These are phyloP conservation scores for Nylanderia fulva DNA, from an alignment of 1,140 invertebrate genomes.

Conservation along the genomic window DNA sequence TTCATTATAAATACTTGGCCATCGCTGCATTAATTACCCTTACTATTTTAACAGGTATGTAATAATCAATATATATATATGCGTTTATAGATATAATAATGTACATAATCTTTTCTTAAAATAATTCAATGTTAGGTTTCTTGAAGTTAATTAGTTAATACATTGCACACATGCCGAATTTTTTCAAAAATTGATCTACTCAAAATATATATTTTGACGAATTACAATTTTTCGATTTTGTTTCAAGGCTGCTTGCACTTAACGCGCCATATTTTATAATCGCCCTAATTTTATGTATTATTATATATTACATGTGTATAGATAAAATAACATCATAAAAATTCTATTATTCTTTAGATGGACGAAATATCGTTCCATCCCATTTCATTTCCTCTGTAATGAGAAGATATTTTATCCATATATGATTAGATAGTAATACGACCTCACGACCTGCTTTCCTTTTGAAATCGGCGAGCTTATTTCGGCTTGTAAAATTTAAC, in stretches of 20 bases:
- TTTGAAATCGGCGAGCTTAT: constrained; percentile 67
- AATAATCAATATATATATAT: background rate
- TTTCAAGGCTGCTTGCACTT: background rate
- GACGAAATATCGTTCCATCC: constrained; percentile 75
- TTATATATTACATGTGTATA: background rate
- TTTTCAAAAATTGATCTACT: background rate
- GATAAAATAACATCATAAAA: background rate
- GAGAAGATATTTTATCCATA: constrained; percentile 79
- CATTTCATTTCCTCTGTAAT: constrained; percentile 78
- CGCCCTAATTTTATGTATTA: background rate
- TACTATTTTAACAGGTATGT: constrained; percentile 60
- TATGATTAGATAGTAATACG: constrained; percentile 81
- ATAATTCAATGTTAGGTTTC: background rate
- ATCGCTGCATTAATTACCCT: constrained; percentile 70
- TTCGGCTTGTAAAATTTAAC: constrained; percentile 68
- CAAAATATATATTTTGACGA: background rate
- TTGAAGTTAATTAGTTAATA: background rate
- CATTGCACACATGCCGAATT: background rate
- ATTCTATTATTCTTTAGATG: constrained; percentile 21
- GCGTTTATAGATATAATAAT: no score
- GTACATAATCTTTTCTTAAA: background rate
- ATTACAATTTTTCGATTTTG: background rate
- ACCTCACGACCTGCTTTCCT: constrained; percentile 81
- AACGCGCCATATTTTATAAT: background rate
- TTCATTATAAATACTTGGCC: constrained; percentile 65